A percentile compares a stretch with the other conserved stretches of the same genome.
Evolutionary conservation across 2,797 vertebrate species (phyloP).

Genomic region (Podargus strigoides): DNA sequence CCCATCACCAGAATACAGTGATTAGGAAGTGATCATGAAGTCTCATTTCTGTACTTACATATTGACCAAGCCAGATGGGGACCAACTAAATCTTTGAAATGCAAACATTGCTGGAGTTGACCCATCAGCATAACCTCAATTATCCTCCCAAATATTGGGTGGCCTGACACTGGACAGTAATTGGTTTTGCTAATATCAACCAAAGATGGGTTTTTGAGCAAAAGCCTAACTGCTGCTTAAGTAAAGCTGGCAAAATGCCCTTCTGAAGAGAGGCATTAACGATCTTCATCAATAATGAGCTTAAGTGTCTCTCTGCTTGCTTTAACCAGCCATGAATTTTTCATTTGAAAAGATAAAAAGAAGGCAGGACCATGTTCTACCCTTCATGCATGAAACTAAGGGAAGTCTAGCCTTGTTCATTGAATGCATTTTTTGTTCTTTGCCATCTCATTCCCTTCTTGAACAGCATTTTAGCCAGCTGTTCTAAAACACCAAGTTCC

Average conservation of each 20-base stretch:
- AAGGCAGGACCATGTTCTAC: not conserved
- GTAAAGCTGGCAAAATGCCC: slow-evolving; percentile 28
- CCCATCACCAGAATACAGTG: not conserved
- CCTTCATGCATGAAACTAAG: not conserved
- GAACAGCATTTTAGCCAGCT: not conserved
- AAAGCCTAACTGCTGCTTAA: not conserved
- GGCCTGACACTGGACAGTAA: not conserved
- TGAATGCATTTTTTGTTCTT: not conserved
- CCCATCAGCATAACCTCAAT: slow-evolving; percentile 19
- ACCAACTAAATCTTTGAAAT: slow-evolving; percentile 1
- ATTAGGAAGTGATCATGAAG: not conserved
- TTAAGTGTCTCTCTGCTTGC: not conserved
- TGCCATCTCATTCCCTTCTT: not conserved
- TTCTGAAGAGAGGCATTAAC: slow-evolving; percentile 4
- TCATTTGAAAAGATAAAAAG: not conserved
- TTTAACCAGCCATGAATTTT: slow-evolving; percentile 23
- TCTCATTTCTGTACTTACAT: not conserved
- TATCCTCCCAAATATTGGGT: slow-evolving; percentile 4
- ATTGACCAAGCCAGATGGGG: not conserved
- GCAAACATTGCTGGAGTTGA: not conserved
- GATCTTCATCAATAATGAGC: slow-evolving; percentile 31
- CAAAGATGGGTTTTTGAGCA: not conserved
- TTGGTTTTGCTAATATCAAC: slow-evolving; percentile 6
- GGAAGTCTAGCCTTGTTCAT: not conserved
- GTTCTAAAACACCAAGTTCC: not conserved